Conservation (phyloP, 2,797 vertebrate species). For the Pseudochirops cupreus region DNA sequence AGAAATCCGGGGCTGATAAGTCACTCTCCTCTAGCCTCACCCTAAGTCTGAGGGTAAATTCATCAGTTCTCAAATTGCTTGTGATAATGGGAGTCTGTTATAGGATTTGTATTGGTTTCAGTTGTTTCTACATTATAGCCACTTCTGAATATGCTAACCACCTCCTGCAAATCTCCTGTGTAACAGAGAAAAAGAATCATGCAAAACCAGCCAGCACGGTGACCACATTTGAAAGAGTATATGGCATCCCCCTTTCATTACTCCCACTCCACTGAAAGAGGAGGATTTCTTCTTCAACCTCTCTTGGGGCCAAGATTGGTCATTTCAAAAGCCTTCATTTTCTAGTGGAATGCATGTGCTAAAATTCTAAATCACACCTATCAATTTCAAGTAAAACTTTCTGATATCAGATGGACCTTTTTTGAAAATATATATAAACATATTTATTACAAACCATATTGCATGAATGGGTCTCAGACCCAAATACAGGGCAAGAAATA, state of each 20-base stretch:
- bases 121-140: not conserved
- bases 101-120: not conserved
- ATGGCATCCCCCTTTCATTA: not conserved
- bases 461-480: not conserved
- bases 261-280: not conserved
- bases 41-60: not conserved
- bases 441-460: not conserved
- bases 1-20: not conserved
- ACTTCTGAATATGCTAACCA: not conserved
- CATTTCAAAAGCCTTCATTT: not conserved
- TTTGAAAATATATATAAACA: not conserved
- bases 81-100: not conserved
- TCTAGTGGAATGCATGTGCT: not conserved
- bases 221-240: not conserved
- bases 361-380: not conserved
- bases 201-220: not conserved
- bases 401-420: not conserved
- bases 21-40: not conserved
- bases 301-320: not conserved
- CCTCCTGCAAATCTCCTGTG: not conserved
- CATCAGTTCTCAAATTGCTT: not conserved
- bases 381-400: not conserved
- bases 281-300: not conserved
- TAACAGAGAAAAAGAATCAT: not conserved
- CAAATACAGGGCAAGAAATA: not conserved